Conservation (phyloP, 2,797 vertebrate species). For the Phoeniculus purpureus region DNA sequence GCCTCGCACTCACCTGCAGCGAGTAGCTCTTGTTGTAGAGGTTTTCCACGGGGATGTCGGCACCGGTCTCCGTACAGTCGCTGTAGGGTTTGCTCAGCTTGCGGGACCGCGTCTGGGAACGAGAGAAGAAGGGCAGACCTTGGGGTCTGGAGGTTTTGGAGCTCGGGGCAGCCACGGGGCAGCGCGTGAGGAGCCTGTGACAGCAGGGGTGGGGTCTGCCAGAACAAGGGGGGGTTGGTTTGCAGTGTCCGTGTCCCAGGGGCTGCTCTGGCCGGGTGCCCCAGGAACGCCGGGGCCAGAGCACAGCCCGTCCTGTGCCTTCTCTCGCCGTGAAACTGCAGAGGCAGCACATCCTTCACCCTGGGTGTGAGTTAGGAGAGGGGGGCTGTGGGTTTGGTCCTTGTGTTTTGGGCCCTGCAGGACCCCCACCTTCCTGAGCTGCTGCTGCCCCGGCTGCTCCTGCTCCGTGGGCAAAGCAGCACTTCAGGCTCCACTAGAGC, state of each 20-base stretch:
- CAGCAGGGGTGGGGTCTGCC: neutral
- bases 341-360: neutral
- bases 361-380: neutral
- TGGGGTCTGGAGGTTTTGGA: neutral
- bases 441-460: neutral
- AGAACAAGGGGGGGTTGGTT: neutral
- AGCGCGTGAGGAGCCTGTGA: neutral
- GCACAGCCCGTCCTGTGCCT: neutral
- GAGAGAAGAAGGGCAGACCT: neutral
- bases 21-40: constrained; percentile 82
- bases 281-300: neutral
- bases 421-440: neutral
- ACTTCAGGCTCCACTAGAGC: neutral
- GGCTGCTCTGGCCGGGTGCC: neutral
- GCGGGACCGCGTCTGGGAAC: constrained; percentile 77
- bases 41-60: constrained; percentile 74
- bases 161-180: neutral
- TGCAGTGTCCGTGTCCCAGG: neutral
- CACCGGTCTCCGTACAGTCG: constrained; percentile 78
- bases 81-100: constrained; percentile 83
- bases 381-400: fast-evolving
- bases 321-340: neutral
- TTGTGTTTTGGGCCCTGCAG: neutral
- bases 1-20: constrained; percentile 75
- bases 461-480: neutral